Evolutionary conservation across 2,113 vertebrate genomes (phyloP), one percentile per base, ranked within the genome.

Genomic region (Amazona guildingii): DNA sequence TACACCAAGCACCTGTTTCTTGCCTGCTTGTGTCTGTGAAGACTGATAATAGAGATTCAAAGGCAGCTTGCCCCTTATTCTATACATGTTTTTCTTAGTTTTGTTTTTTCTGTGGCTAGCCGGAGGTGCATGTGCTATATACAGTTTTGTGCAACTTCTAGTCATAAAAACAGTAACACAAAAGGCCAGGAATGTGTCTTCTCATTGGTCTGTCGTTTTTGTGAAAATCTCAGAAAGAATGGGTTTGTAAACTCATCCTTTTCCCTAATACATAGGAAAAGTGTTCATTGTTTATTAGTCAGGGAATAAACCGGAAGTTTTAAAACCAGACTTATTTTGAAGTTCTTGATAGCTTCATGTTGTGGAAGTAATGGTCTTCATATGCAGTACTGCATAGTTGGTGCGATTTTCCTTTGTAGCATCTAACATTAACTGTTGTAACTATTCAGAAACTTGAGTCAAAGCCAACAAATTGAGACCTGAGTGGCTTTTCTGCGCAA

Each of bases 401-500:
- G 39, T 80, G 44, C 33, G 19, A 2, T 69, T 74, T 93, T 67
- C 17, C 59, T 57, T 73, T 57, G 54, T 70, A 68, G 52, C 29
- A n/a, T 88, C 23, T 46, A 27, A n/a, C 49, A 37, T 31, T 27
- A 67, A 29, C 28, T 31, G 11, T 46, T 75, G 28, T 7, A 93
- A 82, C 20, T 62, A 54, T 44, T 43, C 21, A 14, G 51, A 44
- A 16, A 11, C 49, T 52, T 62, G 49, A 67, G 29, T 70, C n/a
- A 39, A 61, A 46, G 14, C 21, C 51, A 72, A 8, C 13, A 44
- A 44, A 37, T 6, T 29, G 19, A 68, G 61, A 85, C 48, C 3
- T 0, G 0, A 29, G 27, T 7, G 20, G 2, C 44, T 95, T 69
- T 88, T 76, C 21, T 67, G 7, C 9, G 8, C 9, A 16, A 1